phyloP scores from a whole-genome alignment of 2,113 vertebrate genomes.

The Motacilla tschutschensis region DNA sequence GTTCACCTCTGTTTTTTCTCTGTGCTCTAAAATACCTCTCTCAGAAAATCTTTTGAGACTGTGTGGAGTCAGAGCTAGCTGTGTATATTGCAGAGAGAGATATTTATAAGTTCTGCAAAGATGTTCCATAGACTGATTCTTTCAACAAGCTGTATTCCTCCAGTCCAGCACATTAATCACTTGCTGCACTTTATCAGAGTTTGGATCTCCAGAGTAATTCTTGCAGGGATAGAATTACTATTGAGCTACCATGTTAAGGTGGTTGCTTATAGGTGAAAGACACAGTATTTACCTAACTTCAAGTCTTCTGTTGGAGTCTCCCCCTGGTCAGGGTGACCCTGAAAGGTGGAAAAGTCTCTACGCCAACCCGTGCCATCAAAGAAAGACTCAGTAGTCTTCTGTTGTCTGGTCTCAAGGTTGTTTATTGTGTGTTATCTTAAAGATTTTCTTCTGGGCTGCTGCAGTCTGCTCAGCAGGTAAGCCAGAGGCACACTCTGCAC shows the following conservation, averaged over 20 bases:
- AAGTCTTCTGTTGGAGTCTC: background rate
- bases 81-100: background rate
- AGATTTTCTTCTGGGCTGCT: no score
- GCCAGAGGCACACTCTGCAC: no score
- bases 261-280: background rate
- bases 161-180: background rate
- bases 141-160: background rate
- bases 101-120: background rate
- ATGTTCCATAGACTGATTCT: background rate
- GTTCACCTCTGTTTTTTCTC: accelerated
- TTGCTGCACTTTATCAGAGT: background rate
- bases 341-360: no score
- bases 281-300: background rate
- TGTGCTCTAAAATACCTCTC: background rate
- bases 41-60: background rate
- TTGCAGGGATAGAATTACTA: background rate
- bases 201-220: background rate
- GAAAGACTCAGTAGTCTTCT: no score
- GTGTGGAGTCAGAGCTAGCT: background rate
- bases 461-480: no score
- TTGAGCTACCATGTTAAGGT: background rate
- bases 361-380: no score
- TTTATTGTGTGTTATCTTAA: no score
- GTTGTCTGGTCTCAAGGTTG: no score
- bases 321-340: no score